A percentile compares a stretch with the other conserved stretches of the same genome.
These are phyloP conservation scores for Apostichopus japonicus DNA, from an alignment of 35 echinoderm and acorn worm genomes.

Conservation along the genomic window DNA sequence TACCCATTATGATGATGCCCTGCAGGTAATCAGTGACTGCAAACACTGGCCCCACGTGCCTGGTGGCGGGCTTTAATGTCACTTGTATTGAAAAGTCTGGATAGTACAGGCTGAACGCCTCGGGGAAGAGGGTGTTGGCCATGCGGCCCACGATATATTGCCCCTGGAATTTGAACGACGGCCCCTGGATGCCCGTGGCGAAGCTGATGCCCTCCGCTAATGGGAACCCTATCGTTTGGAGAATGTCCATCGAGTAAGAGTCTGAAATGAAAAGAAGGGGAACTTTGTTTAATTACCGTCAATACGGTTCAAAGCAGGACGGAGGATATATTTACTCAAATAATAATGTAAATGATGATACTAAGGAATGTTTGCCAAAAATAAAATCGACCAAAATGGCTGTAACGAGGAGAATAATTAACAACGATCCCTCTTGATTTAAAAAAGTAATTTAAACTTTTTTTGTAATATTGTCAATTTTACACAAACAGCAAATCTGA, in stretches of 20 bases:
- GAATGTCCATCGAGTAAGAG: conserved; percentile 15
- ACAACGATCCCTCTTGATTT: no score
- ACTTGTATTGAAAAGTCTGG: conserved; percentile 59
- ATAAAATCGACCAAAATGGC: no score
- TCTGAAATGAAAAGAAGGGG: not conserved
- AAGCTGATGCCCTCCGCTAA: conserved; percentile 55
- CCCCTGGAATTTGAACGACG: conserved; percentile 47
- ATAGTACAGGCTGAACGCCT: conserved; percentile 22
- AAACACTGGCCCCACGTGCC: conserved; percentile 57
- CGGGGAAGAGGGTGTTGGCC: conserved; percentile 51
- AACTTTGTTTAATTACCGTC: not conserved
- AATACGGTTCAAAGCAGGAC: not conserved
- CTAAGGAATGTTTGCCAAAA: no score
- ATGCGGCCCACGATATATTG: conserved; percentile 54
- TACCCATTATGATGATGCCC: conserved; percentile 29
- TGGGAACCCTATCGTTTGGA: conserved; percentile 55
- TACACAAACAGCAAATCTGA: no score
- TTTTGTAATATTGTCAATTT: no score
- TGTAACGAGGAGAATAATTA: no score
- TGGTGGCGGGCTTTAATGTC: conserved; percentile 43
- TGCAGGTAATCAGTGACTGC: conserved; percentile 45
- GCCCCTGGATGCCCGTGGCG: conserved; percentile 23
- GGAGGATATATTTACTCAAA: no score
- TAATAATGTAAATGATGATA: no score
- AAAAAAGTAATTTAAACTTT: no score